Base-by-base conservation (phyloP, 1,140 invertebrate genomes). In the Megalopta genalis region DNA sequence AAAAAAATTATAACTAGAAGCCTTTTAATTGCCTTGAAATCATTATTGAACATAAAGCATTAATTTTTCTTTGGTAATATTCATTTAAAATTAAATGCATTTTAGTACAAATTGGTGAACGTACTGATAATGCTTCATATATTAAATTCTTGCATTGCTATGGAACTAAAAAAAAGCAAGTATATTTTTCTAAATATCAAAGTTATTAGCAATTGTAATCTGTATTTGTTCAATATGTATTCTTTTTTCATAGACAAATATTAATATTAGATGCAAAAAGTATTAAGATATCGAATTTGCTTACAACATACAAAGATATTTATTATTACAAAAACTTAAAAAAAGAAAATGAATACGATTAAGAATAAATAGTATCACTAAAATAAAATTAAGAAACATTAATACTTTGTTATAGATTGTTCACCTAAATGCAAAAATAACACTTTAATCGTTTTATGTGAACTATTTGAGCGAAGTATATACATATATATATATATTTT, bases 31-130 rank as follows among this genome's bases (percentile, higher is more conserved):
- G 64, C 66, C 67, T 79, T 82, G 18, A 64, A 75, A 79, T 77
- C 37, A 80, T 70, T 77, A 21, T 81, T 76, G 78, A 52, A 49
- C 74, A 81, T 54, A 59, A 75, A 70, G 66, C 65, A 75, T 81
- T 52, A 78, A 78, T 62, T 27, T 65, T 16, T 62, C 42, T 64
- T 21, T 16, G 42, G 46, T 42, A 52, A 18, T 5, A 80, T 74
- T 63, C 82, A 76, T 59, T 54, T 21, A 12, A 14, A 63, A 57
- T 42, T 21, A 1, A 39, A 39, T 71, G 23, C 18, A 73, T 5
- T 37, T 70, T 27, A 21, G 1, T 25, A 65, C 0, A 21, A 8
- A 57, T 76, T 39, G 12, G 42, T n/a, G 16, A 66, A 66, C 46
- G n/a, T 18, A 49, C 7, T 54, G 4, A 59, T 37, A 39, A 7